These are phyloP conservation scores for Podarcis muralis DNA, from an alignment of 2,113 vertebrate species.

Conservation along the genomic window DNA sequence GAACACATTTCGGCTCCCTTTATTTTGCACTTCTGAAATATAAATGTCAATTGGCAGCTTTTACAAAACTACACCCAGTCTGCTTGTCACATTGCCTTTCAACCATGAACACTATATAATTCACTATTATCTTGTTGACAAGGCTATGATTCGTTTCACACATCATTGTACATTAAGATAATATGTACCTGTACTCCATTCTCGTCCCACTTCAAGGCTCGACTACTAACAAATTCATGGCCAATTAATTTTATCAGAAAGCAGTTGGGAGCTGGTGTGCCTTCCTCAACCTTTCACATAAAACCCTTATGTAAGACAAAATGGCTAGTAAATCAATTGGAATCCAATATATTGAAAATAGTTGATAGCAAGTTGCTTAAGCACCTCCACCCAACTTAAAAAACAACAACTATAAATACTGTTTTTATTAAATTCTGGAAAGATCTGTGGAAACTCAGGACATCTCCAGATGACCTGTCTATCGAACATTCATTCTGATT, in stretches of 20 bases:
- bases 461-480: too few species aligned
- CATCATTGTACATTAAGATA: conserved; percentile 75
- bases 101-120: conserved; percentile 60
- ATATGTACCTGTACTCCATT: conserved; percentile 57
- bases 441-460: conserved; percentile 12
- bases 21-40: conserved; percentile 40
- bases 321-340: conserved; percentile 42
- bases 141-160: conserved; percentile 70
- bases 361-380: not conserved
- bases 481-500: too few species aligned
- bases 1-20: conserved; percentile 10
- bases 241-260: conserved; percentile 65
- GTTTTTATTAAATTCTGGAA: not conserved
- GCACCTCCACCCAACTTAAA: too few species aligned
- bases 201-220: conserved; percentile 61
- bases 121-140: conserved; percentile 72
- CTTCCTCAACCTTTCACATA: conserved; percentile 45
- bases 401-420: not conserved
- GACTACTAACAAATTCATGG: conserved; percentile 63
- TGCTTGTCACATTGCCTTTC: conserved; percentile 46
- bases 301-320: conserved; percentile 44
- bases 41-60: conserved; percentile 47
- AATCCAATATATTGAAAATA: not conserved
- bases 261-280: conserved; percentile 34
- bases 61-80: conserved; percentile 31